Percentiles rank a stretch among this genome's conserved stretches.
Conservation (phyloP, 2,113 vertebrate genomes). For the Terrapene triunguis region DNA sequence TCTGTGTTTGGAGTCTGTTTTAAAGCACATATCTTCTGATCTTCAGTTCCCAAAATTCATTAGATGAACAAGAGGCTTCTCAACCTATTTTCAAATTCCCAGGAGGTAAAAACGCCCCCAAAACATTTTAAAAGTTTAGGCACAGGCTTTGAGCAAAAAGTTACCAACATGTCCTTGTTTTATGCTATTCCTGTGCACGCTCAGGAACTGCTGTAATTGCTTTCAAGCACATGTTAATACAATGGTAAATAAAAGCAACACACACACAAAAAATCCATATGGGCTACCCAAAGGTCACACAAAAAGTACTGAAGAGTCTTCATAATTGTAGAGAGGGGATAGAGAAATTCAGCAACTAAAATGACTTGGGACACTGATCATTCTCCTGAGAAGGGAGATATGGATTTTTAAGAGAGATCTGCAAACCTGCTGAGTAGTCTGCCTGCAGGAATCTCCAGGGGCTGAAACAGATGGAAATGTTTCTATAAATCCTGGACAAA, state of each 20-base stretch:
- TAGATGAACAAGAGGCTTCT: conserved; percentile 59
- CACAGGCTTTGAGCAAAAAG: conserved; percentile 50
- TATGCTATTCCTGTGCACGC: conserved; percentile 36
- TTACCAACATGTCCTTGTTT: conserved; percentile 53
- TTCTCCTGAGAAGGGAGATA: conserved; percentile 38
- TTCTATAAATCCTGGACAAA: conserved; percentile 69
- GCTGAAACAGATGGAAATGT: conserved; percentile 41
- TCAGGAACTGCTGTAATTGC: conserved; percentile 57
- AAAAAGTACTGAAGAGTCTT: conserved; percentile 38
- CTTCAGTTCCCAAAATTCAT: conserved; percentile 39
- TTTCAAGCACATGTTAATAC: conserved; percentile 50
- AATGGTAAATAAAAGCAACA: conserved; percentile 43
- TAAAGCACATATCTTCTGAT: conserved; percentile 22
- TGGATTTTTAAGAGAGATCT: conserved; percentile 29
- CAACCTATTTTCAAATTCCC: conserved; percentile 66
- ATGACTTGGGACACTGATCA: conserved; percentile 8
- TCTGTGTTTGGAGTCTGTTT: conserved; percentile 20
- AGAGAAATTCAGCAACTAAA: background rate
- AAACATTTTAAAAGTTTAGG: conserved; percentile 27
- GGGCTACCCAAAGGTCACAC: conserved; percentile 57
- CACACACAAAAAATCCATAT: conserved; percentile 45
- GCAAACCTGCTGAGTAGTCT: conserved; percentile 76
- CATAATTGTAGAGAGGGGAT: conserved; percentile 44
- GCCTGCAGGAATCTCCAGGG: conserved; percentile 67
- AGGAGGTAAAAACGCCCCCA: background rate